phyloP scores from a whole-genome alignment of 2,797 vertebrate genomes.

The Chromobotia macracanthus region DNA sequence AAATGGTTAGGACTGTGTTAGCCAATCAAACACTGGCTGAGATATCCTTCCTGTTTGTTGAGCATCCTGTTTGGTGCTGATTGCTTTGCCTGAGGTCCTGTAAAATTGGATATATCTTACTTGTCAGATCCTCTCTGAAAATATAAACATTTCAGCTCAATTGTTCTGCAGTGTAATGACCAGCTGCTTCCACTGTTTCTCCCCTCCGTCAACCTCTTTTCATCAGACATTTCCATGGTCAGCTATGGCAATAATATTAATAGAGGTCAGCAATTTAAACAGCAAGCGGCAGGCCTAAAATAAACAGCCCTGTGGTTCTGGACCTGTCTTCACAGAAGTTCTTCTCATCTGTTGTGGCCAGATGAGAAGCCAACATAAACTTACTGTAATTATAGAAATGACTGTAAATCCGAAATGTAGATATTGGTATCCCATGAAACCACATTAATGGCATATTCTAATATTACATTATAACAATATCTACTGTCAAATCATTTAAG shows the following conservation, averaged over 20 bases:
- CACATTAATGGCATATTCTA: neutral
- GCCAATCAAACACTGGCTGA: constrained; percentile 34
- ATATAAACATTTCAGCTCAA: constrained; percentile 38
- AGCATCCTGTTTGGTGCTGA: constrained; percentile 53
- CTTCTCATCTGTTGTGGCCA: constrained; percentile 60
- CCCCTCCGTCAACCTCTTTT: constrained; percentile 23
- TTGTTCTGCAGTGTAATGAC: constrained; percentile 32
- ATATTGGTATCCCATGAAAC: constrained; percentile 34
- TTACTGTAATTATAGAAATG: constrained; percentile 54
- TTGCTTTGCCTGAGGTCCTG: constrained; percentile 31
- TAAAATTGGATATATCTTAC: constrained; percentile 37
- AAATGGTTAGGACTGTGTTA: constrained; percentile 21
- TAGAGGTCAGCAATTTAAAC: constrained; percentile 57
- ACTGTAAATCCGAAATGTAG: constrained; percentile 58
- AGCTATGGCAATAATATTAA: constrained; percentile 53
- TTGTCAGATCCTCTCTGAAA: constrained; percentile 42
- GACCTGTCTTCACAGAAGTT: constrained; percentile 42
- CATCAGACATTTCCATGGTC: constrained; percentile 55
- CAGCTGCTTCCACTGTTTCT: constrained; percentile 51
- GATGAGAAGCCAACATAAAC: constrained; percentile 69
- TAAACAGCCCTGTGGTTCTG: constrained; percentile 55
- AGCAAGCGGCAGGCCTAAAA: constrained; percentile 34
- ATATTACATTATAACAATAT: constrained; percentile 4
- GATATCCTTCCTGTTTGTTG: constrained; percentile 51
- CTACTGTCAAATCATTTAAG: neutral